Conservation (phyloP, 1,140 invertebrate genomes). For the Camponotus vicinus region DNA sequence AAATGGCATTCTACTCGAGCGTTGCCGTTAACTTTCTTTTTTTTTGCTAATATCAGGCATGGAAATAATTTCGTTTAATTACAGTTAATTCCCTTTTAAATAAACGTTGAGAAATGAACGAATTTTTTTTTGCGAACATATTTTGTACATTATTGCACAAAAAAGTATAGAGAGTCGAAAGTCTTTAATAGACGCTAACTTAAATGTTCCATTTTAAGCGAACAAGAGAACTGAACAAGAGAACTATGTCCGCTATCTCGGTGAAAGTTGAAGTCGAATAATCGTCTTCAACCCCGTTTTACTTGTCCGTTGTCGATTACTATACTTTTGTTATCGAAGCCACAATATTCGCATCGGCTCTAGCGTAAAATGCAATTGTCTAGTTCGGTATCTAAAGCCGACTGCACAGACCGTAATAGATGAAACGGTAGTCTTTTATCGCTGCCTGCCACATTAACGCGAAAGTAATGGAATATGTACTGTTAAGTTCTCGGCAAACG, state of each 20-base stretch:
- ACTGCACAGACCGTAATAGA: background rate
- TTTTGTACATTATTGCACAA: conserved; percentile 1
- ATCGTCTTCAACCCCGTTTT: conserved; percentile 1
- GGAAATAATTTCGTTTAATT: background rate
- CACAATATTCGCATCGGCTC: background rate
- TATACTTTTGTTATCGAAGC: conserved; percentile 23
- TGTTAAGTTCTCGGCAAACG: conserved; percentile 41
- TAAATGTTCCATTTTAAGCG: background rate
- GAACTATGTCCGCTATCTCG: conserved; percentile 13
- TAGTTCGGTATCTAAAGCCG: conserved; percentile 8
- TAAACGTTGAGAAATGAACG: background rate
- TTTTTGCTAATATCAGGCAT: background rate
- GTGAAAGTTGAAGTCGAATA: conserved; percentile 45
- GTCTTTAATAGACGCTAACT: background rate
- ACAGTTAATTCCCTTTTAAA: too few species aligned
- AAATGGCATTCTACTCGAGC: background rate
- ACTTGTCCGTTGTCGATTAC: conserved; percentile 10
- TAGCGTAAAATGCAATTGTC: conserved; percentile 38
- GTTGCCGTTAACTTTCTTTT: background rate
- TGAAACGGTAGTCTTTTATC: conserved; percentile 32
- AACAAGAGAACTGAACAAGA: background rate
- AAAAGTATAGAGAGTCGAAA: background rate
- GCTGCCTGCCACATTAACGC: conserved; percentile 19
- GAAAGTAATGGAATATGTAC: conserved; percentile 50
- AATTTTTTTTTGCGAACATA: background rate